phyloP scores from a whole-genome alignment of 1,140 invertebrate genomes.

The Muscidifurax raptorellus region DNA sequence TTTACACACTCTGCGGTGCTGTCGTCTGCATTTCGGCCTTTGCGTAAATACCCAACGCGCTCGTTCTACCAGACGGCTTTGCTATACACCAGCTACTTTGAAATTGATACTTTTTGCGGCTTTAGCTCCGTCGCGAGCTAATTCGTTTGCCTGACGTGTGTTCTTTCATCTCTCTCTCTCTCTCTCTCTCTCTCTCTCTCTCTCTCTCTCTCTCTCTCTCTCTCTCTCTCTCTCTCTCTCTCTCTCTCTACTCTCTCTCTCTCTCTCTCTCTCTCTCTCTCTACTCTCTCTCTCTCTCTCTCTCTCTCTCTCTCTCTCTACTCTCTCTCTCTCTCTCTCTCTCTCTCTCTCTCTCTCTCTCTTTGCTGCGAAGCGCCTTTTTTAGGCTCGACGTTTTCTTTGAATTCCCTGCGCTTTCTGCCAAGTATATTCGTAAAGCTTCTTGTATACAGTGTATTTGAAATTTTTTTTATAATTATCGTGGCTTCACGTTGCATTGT shows the following conservation, averaged over 20 bases:
- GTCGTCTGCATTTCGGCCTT: neutral
- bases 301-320: no score
- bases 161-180: neutral
- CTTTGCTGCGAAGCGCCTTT: neutral
- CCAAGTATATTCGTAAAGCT: no score
- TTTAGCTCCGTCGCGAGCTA: neutral
- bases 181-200: no score
- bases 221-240: no score
- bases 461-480: no score
- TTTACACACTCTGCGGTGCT: neutral
- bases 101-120: slow-evolving; percentile 22
- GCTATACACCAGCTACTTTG: neutral
- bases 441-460: no score
- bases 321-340: neutral
- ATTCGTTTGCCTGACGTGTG: neutral
- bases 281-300: no score
- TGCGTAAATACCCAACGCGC: slow-evolving; percentile 1
- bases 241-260: no score
- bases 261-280: no score
- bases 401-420: neutral
- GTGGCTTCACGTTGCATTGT: no score
- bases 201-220: no score
- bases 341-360: slow-evolving; percentile 15
- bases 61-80: neutral
- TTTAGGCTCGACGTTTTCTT: neutral